Evolutionary conservation across 2,888 invertebrate species (phyloP).

Genomic region (Neoscelio sp.): DNA sequence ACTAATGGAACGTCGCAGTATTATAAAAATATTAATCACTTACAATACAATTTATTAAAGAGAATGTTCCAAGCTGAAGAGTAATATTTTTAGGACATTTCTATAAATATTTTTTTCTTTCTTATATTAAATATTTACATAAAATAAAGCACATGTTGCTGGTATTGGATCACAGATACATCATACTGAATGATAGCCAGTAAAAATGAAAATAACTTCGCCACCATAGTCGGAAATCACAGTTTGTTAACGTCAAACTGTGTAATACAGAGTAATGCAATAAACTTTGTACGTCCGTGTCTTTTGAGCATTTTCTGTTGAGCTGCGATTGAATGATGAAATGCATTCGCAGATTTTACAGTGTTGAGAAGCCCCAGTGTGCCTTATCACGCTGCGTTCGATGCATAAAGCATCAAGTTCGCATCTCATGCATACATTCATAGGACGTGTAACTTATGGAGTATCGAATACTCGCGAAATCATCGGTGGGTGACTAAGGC

Average conservation of each 20-base stretch:
- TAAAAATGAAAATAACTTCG: slow-evolving; percentile 1
- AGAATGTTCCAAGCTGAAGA: too few relatives aligned
- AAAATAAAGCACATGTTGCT: neutral
- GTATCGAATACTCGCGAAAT: slow-evolving; percentile 75
- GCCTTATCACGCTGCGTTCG: slow-evolving; percentile 81
- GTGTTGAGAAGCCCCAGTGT: slow-evolving; percentile 46
- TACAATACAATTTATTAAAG: too few relatives aligned
- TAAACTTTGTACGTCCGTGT: slow-evolving; percentile 33
- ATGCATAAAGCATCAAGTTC: slow-evolving; percentile 83
- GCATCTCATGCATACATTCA: slow-evolving; percentile 82
- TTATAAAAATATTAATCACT: too few relatives aligned
- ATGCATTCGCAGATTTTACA: slow-evolving; percentile 66
- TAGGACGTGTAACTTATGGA: slow-evolving; percentile 80
- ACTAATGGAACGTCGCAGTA: too few relatives aligned
- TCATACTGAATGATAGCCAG: neutral
- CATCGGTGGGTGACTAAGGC: slow-evolving; percentile 76
- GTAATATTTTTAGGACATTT: too few relatives aligned
- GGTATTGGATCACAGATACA: neutral
- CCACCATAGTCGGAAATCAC: slow-evolving; percentile 8
- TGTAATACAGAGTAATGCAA: slow-evolving; percentile 42
- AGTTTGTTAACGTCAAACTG: slow-evolving; percentile 31
- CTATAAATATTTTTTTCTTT: too few relatives aligned
- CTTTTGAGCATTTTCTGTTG: slow-evolving; percentile 52
- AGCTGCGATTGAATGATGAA: slow-evolving; percentile 69
- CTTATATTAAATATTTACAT: slow-evolving; percentile 16